These are phyloP conservation scores for Chromobotia macracanthus DNA, from an alignment of 2,797 vertebrate species.

Conservation along the genomic window DNA sequence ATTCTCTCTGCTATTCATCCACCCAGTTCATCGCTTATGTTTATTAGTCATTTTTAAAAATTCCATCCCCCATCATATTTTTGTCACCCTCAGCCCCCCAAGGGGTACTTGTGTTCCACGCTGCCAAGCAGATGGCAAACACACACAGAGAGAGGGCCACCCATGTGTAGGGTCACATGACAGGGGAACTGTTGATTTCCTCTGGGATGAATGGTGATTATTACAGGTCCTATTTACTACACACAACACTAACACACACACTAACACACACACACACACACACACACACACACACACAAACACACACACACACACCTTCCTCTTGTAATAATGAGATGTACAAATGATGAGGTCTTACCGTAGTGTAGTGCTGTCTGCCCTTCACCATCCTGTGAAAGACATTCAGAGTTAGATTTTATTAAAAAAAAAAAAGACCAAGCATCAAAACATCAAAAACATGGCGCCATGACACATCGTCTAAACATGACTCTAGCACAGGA, in stretches of 20 bases:
- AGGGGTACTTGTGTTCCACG: no score
- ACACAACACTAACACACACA: no score
- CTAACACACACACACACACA: constrained; percentile 26
- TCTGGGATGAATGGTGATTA: constrained; percentile 85
- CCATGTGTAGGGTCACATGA: constrained; percentile 83
- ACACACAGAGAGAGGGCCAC: constrained; percentile 61
- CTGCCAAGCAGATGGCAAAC: constrained; percentile 75
- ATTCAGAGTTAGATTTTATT: not conserved
- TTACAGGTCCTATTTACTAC: constrained; percentile 66
- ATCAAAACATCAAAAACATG: not conserved
- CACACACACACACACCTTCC: constrained; percentile 40
- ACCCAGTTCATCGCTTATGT: constrained; percentile 95
- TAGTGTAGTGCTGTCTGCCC: constrained; percentile 97
- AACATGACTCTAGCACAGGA: not conserved
- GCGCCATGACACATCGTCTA: no score
- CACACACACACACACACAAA: constrained; percentile 28
- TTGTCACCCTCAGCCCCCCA: no score
- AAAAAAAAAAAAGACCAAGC: not conserved
- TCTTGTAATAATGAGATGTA: constrained; percentile 48
- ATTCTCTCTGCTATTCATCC: constrained; percentile 92
- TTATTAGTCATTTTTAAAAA: constrained; percentile 88
- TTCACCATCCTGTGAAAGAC: constrained; percentile 88
- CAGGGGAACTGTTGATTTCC: constrained; percentile 89
- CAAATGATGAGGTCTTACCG: constrained; percentile 79
- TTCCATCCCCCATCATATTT: constrained; percentile 67